A percentile compares a stretch with the other conserved stretches of the same genome.
Evolutionary conservation across 2,113 vertebrate species (phyloP).

Genomic region (Candoia aspera): DNA sequence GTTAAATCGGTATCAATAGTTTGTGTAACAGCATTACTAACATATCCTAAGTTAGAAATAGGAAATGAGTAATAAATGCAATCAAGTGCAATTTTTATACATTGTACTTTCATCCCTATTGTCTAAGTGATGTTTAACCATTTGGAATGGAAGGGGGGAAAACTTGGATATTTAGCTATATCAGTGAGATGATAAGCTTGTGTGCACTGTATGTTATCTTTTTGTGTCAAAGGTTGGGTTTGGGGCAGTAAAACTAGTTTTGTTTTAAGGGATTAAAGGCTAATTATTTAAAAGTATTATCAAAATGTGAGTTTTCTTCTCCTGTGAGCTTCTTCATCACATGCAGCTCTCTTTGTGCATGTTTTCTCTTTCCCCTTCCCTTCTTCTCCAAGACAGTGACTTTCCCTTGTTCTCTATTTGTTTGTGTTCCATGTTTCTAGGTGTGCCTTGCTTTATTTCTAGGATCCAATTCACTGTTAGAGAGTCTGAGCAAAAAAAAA

Average conservation of each 20-base stretch:
- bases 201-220: not conserved
- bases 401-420: not conserved
- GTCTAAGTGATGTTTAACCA: slow-evolving; percentile 21
- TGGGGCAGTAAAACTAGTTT: not conserved
- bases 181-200: slow-evolving; percentile 35
- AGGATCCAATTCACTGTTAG: not conserved
- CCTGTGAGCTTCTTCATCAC: not conserved
- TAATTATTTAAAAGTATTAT: not conserved
- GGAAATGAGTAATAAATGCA: slow-evolving; percentile 55
- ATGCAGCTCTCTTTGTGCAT: not conserved
- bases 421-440: not conserved
- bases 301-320: not conserved
- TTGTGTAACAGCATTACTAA: slow-evolving; percentile 58
- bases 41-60: slow-evolving; percentile 49
- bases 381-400: not conserved
- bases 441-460: not conserved
- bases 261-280: not conserved
- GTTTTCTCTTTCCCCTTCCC: not conserved
- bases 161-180: not conserved
- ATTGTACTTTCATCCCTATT: slow-evolving; percentile 16
- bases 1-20: slow-evolving; percentile 50
- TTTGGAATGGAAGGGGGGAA: slow-evolving; percentile 14
- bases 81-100: slow-evolving; percentile 27
- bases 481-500: not conserved
- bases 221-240: not conserved